Base-by-base conservation (phyloP, 92 coral and sea anemone genomes). In the Umimayanthus chanpuru region DNA sequence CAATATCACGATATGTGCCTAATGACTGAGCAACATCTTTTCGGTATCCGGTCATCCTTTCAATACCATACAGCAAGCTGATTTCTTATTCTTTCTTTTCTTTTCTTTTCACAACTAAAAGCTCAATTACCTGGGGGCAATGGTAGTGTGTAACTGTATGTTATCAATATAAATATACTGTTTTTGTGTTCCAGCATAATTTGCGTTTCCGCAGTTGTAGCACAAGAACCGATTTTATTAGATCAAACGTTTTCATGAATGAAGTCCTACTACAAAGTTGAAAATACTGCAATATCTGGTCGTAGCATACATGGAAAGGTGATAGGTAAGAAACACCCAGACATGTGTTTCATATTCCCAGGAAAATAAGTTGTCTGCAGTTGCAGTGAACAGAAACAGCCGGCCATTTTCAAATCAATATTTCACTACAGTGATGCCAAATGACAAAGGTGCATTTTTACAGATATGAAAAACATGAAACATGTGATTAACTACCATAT, bases 401-500 rank as follows among this genome's bases (percentile, higher is more conserved):
- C 21, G 10, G 39, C 38, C 40, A 4, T 36, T 74, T 74, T 68
- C 20, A 28, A 77, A 77, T 77, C 56, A 20, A 39, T 43, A 23
- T 40, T 41, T n/a, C 43, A 3, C 25, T 39, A 64, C 61, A 81
- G 61, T 81, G 85, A 58, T 61, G 85, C 73, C 73, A 81, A 36
- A 61, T 9, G 50, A 73, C 30, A 55, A 81, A 81, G 43, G 12
- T 81, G 85, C 44, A 28, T 36, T 81, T n/a, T 0, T 32, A 58
- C 73, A 30, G 73, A 81, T 61, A 81, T 20, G 73, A 38, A 61
- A 36, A 61, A 36, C 85, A 61, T 64, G 73, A 58, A 58, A 81
- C 44, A 58, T 32, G 70, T 81, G 73, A 64, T 81, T 40, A 30
- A 41, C 72, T n/a, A n/a, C 85, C 85, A 56, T 30, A 32, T 58